Percentiles rank a stretch among this genome's conserved stretches.
Conservation (phyloP, 2,113 vertebrate species). For the Solenodon paradoxus region DNA sequence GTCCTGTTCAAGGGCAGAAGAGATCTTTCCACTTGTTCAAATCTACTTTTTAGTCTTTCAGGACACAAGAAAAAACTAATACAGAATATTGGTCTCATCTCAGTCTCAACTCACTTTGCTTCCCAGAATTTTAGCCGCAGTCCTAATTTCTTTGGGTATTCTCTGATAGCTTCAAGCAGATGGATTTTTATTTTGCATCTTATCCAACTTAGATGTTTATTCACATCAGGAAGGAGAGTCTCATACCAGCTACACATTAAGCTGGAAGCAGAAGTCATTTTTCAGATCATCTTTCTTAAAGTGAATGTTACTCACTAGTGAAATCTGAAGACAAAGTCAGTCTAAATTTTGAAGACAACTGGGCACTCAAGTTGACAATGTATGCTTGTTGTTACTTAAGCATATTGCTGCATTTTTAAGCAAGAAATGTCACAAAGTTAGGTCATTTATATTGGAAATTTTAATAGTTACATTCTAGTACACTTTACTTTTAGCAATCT, state of each 20-base stretch:
- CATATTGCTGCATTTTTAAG: not conserved
- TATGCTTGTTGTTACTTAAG: not conserved
- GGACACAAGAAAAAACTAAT: not conserved
- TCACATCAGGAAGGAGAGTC: not conserved
- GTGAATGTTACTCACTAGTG: not conserved
- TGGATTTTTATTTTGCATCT: not conserved
- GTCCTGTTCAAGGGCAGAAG: not conserved
- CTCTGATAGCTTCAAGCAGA: not conserved
- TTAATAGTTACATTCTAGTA: not conserved
- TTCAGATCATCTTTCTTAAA: not conserved
- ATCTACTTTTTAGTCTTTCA: conserved; percentile 2
- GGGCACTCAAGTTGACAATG: not conserved
- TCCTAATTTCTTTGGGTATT: not conserved
- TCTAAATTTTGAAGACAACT: not conserved
- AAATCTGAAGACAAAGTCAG: not conserved
- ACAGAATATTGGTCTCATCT: not conserved
- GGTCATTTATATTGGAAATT: not conserved
- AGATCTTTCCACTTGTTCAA: not conserved
- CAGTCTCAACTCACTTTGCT: not conserved
- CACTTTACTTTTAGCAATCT: not conserved
- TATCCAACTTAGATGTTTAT: not conserved
- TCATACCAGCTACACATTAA: not conserved
- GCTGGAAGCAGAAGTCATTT: not conserved
- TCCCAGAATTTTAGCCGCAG: not conserved
- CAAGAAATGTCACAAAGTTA: not conserved